Evolutionary conservation across 2,113 vertebrate genomes (phyloP).

Genomic region (Plecotus auritus): DNA sequence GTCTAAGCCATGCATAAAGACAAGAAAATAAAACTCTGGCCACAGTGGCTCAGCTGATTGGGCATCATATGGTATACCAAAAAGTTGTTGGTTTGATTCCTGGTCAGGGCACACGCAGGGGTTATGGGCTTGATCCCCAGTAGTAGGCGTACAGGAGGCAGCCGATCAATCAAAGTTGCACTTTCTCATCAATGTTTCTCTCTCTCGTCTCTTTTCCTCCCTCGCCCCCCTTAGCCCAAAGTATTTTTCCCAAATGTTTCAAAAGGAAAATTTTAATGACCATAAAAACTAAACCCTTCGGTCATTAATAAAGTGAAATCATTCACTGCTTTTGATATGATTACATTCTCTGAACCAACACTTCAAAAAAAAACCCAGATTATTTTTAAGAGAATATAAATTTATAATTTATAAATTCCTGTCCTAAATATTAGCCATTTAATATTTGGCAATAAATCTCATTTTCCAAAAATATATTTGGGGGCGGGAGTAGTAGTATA

Average conservation of each 20-base stretch:
- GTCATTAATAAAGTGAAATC: background rate
- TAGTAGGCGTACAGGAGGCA: background rate
- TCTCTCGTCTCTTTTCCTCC: background rate
- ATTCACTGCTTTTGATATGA: conserved; percentile 11
- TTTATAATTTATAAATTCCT: background rate
- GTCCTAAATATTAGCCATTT: conserved; percentile 5
- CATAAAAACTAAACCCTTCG: background rate
- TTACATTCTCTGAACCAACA: background rate
- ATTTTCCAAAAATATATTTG: background rate
- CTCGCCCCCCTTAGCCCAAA: background rate
- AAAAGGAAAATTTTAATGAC: background rate
- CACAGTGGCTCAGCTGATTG: background rate
- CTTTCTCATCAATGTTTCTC: background rate
- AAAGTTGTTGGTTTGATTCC: background rate
- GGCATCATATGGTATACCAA: background rate
- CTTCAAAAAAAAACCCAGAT: no score
- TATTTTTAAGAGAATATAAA: background rate
- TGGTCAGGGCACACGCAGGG: background rate
- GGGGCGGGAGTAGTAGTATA: background rate
- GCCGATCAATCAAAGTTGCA: background rate
- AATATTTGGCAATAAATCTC: background rate
- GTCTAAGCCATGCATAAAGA: background rate
- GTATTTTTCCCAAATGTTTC: background rate
- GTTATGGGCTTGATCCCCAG: background rate
- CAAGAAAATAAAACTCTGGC: background rate